phyloP scores from a whole-genome alignment of 2,888 invertebrate species.

The Lasioglossum lativentre region DNA sequence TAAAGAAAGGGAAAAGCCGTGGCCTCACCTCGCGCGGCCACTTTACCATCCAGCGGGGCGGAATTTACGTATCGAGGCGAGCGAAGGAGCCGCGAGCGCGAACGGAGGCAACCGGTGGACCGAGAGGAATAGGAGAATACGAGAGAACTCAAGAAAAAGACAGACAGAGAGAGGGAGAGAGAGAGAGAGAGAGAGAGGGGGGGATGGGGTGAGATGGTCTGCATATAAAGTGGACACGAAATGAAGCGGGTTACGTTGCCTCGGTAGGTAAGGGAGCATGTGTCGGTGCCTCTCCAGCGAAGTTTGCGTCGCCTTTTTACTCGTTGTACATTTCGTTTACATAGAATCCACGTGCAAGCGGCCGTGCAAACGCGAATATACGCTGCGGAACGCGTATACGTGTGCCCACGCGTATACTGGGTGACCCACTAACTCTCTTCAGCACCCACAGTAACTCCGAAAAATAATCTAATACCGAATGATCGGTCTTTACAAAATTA shows the following conservation, averaged over 20 bases:
- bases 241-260: slow-evolving; percentile 79
- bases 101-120: slow-evolving; percentile 5
- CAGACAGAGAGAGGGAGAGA: background rate
- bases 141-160: background rate
- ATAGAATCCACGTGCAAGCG: slow-evolving; percentile 69
- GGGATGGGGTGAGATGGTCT: slow-evolving; percentile 75
- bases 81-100: slow-evolving; percentile 5
- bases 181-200: slow-evolving; percentile 63
- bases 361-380: slow-evolving; percentile 62
- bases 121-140: background rate
- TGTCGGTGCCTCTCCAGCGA: slow-evolving; percentile 60
- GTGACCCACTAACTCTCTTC: background rate
- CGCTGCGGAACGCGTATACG: slow-evolving; percentile 32
- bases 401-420: slow-evolving; percentile 14
- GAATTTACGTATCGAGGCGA: slow-evolving; percentile 51
- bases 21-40: slow-evolving; percentile 57
- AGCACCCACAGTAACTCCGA: background rate
- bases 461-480: background rate
- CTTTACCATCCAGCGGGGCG: slow-evolving; percentile 56
- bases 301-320: slow-evolving; percentile 72
- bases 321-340: slow-evolving; percentile 74
- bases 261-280: slow-evolving; percentile 64
- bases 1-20: slow-evolving; percentile 73
- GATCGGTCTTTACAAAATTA: background rate
- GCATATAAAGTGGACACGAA: slow-evolving; percentile 84